Conservation (phyloP, 1,140 invertebrate genomes). For the Bombus waltoni region DNA sequence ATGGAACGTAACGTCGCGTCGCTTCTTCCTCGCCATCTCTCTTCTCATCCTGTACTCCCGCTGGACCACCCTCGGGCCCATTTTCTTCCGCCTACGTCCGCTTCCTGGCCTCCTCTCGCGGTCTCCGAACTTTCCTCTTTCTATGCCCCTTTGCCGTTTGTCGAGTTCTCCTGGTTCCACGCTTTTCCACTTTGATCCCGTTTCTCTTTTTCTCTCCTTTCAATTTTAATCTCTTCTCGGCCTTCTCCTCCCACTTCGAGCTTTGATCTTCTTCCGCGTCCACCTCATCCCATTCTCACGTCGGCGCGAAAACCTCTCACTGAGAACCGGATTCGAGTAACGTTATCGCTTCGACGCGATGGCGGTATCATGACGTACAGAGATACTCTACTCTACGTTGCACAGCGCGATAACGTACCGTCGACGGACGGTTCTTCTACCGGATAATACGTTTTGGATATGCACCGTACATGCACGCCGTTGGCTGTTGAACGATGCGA, state of each 20-base stretch:
- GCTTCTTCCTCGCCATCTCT: slow-evolving; percentile 15
- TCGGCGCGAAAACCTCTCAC: background rate
- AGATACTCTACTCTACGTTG: no score
- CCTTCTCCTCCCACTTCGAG: background rate
- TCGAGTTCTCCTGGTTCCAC: background rate
- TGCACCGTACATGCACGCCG: no score
- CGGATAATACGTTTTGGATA: no score
- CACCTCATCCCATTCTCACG: background rate
- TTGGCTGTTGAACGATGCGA: no score
- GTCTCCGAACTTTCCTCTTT: slow-evolving; percentile 45
- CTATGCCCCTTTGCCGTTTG: background rate
- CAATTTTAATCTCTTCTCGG: background rate
- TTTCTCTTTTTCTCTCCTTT: background rate
- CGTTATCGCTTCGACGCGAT: background rate
- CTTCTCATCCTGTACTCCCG: background rate
- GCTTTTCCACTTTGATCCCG: background rate
- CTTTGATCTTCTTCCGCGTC: background rate
- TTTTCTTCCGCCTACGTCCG: background rate
- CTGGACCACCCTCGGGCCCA: background rate
- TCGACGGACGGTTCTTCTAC: background rate
- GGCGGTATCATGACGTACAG: background rate
- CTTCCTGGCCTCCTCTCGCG: slow-evolving; percentile 10
- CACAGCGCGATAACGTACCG: background rate
- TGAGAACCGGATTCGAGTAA: background rate
- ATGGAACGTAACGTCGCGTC: slow-evolving; percentile 47